phyloP scores from a whole-genome alignment of 2,797 vertebrate species.

The Crenuchus spilurus region DNA sequence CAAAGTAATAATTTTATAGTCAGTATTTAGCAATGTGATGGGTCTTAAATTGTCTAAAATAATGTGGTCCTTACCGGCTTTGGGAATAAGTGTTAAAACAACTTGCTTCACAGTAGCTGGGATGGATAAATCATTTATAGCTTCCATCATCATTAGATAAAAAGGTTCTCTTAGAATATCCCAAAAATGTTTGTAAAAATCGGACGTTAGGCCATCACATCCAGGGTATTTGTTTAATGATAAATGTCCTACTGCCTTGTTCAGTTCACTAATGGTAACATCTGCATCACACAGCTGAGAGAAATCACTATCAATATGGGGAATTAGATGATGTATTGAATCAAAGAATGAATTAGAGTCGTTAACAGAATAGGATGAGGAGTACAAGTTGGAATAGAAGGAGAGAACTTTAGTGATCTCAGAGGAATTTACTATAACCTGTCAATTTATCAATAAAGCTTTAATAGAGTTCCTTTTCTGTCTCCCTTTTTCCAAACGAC shows the following conservation, averaged over 20 bases:
- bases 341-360: neutral
- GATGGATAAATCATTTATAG: neutral
- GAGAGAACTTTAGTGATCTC: neutral
- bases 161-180: constrained; percentile 4
- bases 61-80: neutral
- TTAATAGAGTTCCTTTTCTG: neutral
- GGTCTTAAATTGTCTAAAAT: neutral
- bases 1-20: neutral
- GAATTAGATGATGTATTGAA: constrained; percentile 20
- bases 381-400: neutral
- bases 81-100: neutral
- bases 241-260: constrained; percentile 10
- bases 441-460: neutral
- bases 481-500: neutral
- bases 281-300: constrained; percentile 30
- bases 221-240: constrained; percentile 29
- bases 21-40: neutral
- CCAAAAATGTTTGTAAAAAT: constrained; percentile 32
- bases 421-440: neutral
- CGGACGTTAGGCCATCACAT: neutral
- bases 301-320: constrained; percentile 21
- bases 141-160: constrained; percentile 10
- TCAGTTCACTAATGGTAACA: constrained; percentile 12
- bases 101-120: neutral
- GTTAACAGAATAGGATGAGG: neutral